Percentiles rank a stretch among this genome's conserved stretches.
Evolutionary conservation across 2,113 vertebrate species (phyloP).

Genomic region (Crotalus horridus): DNA sequence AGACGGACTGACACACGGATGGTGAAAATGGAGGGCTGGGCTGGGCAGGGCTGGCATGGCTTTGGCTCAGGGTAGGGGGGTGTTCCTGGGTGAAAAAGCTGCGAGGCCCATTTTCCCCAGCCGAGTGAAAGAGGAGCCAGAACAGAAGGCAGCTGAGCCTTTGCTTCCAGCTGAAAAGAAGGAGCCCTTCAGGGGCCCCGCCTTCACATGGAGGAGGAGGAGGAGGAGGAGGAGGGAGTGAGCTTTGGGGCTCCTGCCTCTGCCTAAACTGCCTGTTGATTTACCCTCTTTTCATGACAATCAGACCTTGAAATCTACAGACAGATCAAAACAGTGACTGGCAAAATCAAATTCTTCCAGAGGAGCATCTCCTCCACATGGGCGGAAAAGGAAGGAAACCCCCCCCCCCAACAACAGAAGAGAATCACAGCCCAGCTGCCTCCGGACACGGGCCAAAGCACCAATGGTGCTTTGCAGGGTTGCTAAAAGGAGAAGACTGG

Average conservation of each 20-base stretch:
- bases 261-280: background rate
- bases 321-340: background rate
- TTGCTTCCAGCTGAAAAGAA: background rate
- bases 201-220: no score
- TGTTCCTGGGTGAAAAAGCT: background rate
- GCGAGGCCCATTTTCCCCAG: background rate
- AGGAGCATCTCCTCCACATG: background rate
- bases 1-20: no score
- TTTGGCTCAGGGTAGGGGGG: slow-evolving; percentile 63
- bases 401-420: background rate
- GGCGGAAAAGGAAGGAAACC: background rate
- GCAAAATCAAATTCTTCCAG: background rate
- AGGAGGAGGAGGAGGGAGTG: no score
- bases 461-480: no score
- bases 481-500: background rate
- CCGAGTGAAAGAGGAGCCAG: background rate
- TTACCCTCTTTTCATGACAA: background rate
- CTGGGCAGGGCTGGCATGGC: slow-evolving; percentile 73
- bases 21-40: slow-evolving; percentile 17
- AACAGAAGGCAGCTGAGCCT: background rate
- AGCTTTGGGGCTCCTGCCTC: background rate
- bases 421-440: background rate
- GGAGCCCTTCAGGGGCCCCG: background rate
- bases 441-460: background rate
- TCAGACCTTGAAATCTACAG: background rate